Conservation (phyloP, 2,888 invertebrate genomes). For the Ophion costatus region DNA sequence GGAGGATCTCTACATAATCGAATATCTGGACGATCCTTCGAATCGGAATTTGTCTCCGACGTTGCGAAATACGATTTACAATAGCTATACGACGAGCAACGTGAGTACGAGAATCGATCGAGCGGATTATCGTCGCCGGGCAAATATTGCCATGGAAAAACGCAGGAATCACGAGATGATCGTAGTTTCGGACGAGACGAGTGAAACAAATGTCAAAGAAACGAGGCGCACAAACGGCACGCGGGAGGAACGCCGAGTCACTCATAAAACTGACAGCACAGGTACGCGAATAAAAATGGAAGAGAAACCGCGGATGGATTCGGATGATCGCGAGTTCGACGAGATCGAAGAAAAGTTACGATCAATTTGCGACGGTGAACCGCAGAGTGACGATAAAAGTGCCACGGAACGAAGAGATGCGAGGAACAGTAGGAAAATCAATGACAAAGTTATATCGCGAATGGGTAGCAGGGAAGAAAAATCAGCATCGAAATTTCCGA, state of each 20-base stretch:
- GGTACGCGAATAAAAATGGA: slow-evolving; percentile 59
- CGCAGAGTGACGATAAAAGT: slow-evolving; percentile 28
- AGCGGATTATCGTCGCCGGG: not conserved
- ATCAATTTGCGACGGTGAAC: slow-evolving; percentile 56
- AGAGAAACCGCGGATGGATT: slow-evolving; percentile 32
- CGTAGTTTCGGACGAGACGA: slow-evolving; percentile 70
- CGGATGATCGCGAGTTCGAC: slow-evolving; percentile 72
- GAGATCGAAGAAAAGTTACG: slow-evolving; percentile 73
- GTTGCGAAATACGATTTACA: not conserved
- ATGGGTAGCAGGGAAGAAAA: slow-evolving; percentile 35
- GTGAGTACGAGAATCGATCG: not conserved
- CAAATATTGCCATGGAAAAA: slow-evolving; percentile 7
- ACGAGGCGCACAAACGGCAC: slow-evolving; percentile 15
- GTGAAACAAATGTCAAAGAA: not conserved
- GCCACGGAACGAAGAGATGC: not conserved
- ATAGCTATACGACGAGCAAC: slow-evolving; percentile 15
- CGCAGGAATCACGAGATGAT: slow-evolving; percentile 60
- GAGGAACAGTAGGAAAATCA: slow-evolving; percentile 58
- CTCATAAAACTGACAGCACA: slow-evolving; percentile 58
- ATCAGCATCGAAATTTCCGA: not conserved
- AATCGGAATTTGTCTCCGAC: slow-evolving; percentile 40
- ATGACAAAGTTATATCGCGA: slow-evolving; percentile 73
- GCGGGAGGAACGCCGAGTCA: slow-evolving; percentile 6
- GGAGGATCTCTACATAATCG: slow-evolving; percentile 68
- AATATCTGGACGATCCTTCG: slow-evolving; percentile 72